phyloP scores from a whole-genome alignment of 2,797 vertebrate species.

The Siniperca scherzeri region DNA sequence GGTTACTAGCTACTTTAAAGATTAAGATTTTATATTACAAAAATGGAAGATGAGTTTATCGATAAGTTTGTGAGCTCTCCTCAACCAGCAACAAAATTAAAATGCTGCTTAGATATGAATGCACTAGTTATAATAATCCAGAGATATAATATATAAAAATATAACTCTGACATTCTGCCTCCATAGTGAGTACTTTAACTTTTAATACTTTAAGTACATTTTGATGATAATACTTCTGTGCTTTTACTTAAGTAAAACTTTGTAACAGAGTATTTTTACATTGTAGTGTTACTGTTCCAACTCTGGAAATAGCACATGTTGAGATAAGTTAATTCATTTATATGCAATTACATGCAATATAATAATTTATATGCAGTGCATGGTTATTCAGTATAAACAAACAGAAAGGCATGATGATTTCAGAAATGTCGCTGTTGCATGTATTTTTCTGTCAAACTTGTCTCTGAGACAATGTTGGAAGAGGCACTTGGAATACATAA shows the following conservation, averaged over 20 bases:
- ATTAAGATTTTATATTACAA: background rate
- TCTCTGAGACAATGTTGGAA: background rate
- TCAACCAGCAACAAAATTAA: background rate
- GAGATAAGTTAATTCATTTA: background rate
- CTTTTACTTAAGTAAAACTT: background rate
- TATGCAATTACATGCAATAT: background rate
- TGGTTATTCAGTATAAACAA: background rate
- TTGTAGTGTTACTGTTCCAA: background rate
- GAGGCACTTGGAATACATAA: background rate
- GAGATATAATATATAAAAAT: background rate
- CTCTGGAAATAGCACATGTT: background rate
- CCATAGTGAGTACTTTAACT: background rate
- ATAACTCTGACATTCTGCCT: background rate
- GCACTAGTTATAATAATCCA: conserved; percentile 1
- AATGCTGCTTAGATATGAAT: background rate
- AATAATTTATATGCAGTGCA: background rate
- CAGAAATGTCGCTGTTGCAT: background rate
- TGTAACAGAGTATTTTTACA: background rate
- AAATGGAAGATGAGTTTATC: background rate
- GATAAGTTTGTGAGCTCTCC: background rate
- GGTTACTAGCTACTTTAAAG: background rate
- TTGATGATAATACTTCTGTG: background rate
- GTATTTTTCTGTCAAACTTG: background rate
- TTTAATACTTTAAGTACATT: background rate
- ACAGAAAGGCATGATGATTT: background rate